Evolutionary conservation across 2,797 vertebrate species (phyloP).

Genomic region (Adrianichthys oophorus): DNA sequence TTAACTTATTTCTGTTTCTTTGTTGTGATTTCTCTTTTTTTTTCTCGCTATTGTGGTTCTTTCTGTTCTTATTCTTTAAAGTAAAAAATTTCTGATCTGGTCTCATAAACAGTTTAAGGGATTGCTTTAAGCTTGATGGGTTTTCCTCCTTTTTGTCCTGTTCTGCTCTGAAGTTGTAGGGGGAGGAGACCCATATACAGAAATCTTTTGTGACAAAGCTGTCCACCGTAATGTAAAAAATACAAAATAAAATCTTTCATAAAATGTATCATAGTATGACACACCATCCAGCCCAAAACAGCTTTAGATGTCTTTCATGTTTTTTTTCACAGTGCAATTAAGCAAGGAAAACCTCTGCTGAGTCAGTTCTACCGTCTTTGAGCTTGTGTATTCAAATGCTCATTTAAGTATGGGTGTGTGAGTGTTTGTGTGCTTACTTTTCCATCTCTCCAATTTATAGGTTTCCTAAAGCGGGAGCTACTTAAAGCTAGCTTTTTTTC

Average conservation of each 20-base stretch:
- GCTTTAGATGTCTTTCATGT: slow-evolving; percentile 35
- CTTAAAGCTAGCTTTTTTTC: slow-evolving; percentile 56
- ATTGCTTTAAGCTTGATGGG: not conserved
- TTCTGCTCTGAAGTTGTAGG: too few species aligned
- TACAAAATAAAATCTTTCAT: too few species aligned
- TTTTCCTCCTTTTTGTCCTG: not conserved
- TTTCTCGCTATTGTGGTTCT: too few species aligned
- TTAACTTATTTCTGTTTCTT: not conserved
- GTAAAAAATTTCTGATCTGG: too few species aligned
- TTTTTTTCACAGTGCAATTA: slow-evolving; percentile 25
- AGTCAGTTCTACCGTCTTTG: slow-evolving; percentile 58
- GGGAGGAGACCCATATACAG: too few species aligned
- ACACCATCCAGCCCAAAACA: slow-evolving; percentile 21
- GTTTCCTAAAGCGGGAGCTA: slow-evolving; percentile 68
- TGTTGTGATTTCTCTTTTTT: not conserved
- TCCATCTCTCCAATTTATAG: slow-evolving; percentile 70
- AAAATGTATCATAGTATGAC: slow-evolving; percentile 5
- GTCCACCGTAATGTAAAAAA: too few species aligned
- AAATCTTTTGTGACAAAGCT: too few species aligned
- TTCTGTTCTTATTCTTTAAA: too few species aligned
- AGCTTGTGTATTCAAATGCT: slow-evolving; percentile 38
- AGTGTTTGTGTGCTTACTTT: slow-evolving; percentile 74
- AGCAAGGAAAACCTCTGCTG: slow-evolving; percentile 59
- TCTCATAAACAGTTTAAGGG: too few species aligned
- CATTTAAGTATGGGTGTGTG: slow-evolving; percentile 17